Evolutionary conservation across 2,797 vertebrate species (phyloP), one percentile per base, ranked within the genome.

Genomic region (Tragopan temminckii): DNA sequence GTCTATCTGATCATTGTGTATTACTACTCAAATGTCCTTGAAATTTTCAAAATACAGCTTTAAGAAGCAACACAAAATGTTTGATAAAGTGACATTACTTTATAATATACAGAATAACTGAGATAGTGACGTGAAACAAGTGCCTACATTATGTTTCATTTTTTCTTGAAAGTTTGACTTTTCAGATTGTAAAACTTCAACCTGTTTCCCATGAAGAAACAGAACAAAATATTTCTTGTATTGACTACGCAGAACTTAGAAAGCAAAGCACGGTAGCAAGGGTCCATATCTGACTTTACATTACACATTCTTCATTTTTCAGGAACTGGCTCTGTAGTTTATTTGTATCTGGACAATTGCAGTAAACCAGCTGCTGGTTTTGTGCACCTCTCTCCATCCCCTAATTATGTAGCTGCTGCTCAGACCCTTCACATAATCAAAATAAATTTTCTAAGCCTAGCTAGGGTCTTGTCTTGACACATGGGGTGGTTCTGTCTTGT

Each of bases 181-280:
- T 74, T 50, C 11, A 10, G 11, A 18, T 27, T 18, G 70, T 85
- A 80, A 43, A 68, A 67, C 13, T 91, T 91, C 62, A 93, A 0
- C 29, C 27, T 43, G 20, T 59, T 71, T 48, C 31, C 29, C 2
- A 1, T 45, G 74, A 70, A 61, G 8, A 29, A 80, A 42, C 57
- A 89, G 58, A 77, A 81, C 46, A 58, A 88, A 55, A 25, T 72
- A 58, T 53, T 74, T 67, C 63, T 94, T 89, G 82, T 79, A 36
- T 13, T 71, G 45, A 53, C 76, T 61, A 17, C 62, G 43, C 20
- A 55, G 45, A 80, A 33, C 21, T 58, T 90, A 33, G 43, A 78
- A 80, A 91, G 43, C 52, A 59, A 75, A 85, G 45, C 35, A 81
- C 19, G 79, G 31, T 33, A 82, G 63, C 78, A 80, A 45, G 66